Evolutionary conservation across 2,888 invertebrate genomes (phyloP).

Genomic region (Hydropsyche betteni): DNA sequence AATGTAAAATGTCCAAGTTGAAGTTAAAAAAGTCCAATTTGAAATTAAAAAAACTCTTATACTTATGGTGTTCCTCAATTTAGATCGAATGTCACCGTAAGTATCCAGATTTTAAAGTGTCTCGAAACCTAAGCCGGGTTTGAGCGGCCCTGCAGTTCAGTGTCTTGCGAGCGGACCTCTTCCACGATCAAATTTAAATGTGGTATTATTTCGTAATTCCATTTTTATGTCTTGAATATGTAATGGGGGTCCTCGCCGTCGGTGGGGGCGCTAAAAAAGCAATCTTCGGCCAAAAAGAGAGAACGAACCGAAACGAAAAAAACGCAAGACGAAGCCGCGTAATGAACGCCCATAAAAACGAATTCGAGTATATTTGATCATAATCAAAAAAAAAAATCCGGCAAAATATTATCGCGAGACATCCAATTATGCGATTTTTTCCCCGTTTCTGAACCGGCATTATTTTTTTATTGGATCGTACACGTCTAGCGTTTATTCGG

Average conservation of each 20-base stretch:
- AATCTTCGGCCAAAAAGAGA: conserved; percentile 24
- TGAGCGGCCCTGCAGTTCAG: too few relatives aligned
- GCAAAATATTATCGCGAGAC: neutral
- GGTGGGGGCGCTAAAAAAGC: conserved; percentile 37
- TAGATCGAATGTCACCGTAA: too few relatives aligned
- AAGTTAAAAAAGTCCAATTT: too few relatives aligned
- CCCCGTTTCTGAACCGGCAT: neutral
- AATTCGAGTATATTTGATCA: conserved; percentile 32
- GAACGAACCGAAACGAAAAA: too few relatives aligned
- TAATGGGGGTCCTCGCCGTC: conserved; percentile 38
- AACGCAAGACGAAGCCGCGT: conserved; percentile 28
- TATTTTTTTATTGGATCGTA: neutral
- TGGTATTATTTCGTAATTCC: conserved; percentile 45
- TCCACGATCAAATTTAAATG: conserved; percentile 43
- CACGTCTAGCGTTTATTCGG: neutral
- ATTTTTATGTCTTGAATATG: conserved; percentile 42
- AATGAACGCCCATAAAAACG: conserved; percentile 38
- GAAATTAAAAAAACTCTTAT: too few relatives aligned
- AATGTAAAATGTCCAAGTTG: too few relatives aligned
- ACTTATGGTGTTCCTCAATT: too few relatives aligned
- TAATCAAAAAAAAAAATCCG: conserved; percentile 7
- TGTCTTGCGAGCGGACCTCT: neutral
- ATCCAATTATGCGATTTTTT: neutral
- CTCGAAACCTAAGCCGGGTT: too few relatives aligned
- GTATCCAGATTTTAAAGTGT: too few relatives aligned